Evolutionary conservation across 2,113 vertebrate genomes (phyloP), one percentile per base, ranked within the genome.

Genomic region (Bambusicola thoracicus): DNA sequence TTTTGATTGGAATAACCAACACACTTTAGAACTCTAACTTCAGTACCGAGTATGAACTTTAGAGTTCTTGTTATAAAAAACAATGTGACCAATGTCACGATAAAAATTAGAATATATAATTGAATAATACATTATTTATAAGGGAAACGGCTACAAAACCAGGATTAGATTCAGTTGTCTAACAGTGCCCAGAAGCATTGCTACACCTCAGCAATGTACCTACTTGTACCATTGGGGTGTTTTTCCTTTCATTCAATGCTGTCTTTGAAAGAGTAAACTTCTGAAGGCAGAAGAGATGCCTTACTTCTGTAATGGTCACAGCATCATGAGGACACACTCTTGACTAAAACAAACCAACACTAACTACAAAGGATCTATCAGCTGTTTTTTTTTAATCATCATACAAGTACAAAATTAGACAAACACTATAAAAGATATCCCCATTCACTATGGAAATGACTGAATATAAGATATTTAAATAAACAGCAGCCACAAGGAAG

Each of bases 81-180:
- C 0, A 15, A 84, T 0, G 30, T 82, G 67, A 77, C 41, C 43
- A 15, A 87, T 7, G 36, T 44, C 27, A 87, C n/a, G 82, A 89
- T 85, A 85, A 87, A 66, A 87, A 53, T 59, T 72, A 55, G 61
- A 25, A 77, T 32, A 81, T 10, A 18, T 24, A 21, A n/a, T 85
- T 79, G 87, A 80, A 83, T 85, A 77, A 92, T 85, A 89, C 30
- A 56, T 58, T 61, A 14, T 70, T 56, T 82, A 68, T 85, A 85
- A 82, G 38, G 29, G 13, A 77, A 91, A 87, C 38, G 63, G 43
- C 51, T 89, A 84, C 5, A 13, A 87, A 96, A 83, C 25, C 51
- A 63, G 82, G 40, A 80, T 66, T n/a, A 58, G 36, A 91, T 79
- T 44, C 72, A 62, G 51, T 34, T 77, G 38, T 79, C 46, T 68